phyloP scores from a whole-genome alignment of 2,113 vertebrate species.

The Bucco capensis region DNA sequence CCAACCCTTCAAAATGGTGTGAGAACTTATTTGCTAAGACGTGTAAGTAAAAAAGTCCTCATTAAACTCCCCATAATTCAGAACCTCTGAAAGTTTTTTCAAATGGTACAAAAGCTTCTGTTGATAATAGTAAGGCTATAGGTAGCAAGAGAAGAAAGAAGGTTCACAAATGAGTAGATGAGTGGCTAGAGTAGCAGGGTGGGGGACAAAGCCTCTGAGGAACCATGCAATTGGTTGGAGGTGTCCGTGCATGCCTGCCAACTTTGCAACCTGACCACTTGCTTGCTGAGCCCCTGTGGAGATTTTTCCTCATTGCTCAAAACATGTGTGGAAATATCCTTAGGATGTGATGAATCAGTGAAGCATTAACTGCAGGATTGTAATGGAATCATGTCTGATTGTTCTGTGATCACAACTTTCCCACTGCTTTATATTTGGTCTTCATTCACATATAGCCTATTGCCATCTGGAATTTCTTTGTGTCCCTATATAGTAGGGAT shows the following conservation, averaged over 20 bases:
- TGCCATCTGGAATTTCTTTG: not conserved
- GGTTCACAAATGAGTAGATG: not conserved
- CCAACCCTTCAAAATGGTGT: not conserved
- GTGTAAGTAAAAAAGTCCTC: not conserved
- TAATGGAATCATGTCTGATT: not conserved
- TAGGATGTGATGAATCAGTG: not conserved
- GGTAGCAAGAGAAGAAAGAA: not conserved
- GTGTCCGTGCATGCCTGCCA: rapidly evolving
- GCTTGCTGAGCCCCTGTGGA: not conserved
- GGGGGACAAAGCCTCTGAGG: not conserved
- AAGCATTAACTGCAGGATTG: not conserved
- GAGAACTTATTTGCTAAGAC: not conserved
- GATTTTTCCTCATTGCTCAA: not conserved
- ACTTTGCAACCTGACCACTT: rapidly evolving
- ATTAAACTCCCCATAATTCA: not conserved
- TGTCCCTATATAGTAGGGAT: not conserved
- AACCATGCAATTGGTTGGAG: not conserved
- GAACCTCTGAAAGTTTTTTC: not conserved
- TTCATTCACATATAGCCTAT: not conserved
- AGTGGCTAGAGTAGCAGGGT: not conserved
- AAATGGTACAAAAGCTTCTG: not conserved
- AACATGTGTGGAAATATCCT: slow-evolving; percentile 12
- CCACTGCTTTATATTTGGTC: not conserved
- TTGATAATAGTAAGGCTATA: not conserved
- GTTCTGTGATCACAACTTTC: slow-evolving; percentile 1